Conservation (phyloP, 64 coral and sea anemone genomes). For the Pocillopora verrucosa region DNA sequence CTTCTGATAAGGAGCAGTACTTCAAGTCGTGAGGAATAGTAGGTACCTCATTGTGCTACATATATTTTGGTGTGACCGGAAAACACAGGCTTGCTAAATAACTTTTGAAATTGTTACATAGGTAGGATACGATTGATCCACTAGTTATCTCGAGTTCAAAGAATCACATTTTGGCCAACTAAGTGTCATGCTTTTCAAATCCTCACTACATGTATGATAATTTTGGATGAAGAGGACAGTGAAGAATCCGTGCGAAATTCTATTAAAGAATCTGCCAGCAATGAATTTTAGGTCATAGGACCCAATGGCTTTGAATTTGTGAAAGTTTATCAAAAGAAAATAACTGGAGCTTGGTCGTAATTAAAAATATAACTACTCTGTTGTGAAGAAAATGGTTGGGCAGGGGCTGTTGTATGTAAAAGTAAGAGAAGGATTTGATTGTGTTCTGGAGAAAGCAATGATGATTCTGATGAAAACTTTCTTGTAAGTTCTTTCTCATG, state of each 20-base stretch:
- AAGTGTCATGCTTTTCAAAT: conserved; percentile 3
- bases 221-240: conserved; percentile 53
- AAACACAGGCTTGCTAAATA: no score
- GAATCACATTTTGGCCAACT: no score
- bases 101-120: no score
- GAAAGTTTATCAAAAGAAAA: conserved; percentile 70
- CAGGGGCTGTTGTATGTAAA: conserved; percentile 75
- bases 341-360: conserved; percentile 49
- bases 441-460: conserved; percentile 44
- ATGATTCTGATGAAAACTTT: conserved; percentile 16
- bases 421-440: conserved; percentile 78
- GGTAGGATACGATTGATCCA: no score
- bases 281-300: conserved; percentile 50
- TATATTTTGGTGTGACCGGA: no score
- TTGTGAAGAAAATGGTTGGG: conserved; percentile 79
- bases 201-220: conserved; percentile 50
- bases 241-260: conserved; percentile 63
- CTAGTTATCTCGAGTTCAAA: no score
- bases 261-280: conserved; percentile 50
- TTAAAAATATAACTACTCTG: conserved; percentile 64
- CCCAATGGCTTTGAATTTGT: conserved; percentile 68
- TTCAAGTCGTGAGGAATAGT: no score
- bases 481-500: conserved; percentile 5
- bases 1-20: no score
- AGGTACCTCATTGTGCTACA: no score